Percentiles rank a stretch among this genome's conserved stretches.
These are phyloP conservation scores for Otolemur crassicaudatus DNA, from an alignment of 2,797 vertebrate species.

Conservation along the genomic window DNA sequence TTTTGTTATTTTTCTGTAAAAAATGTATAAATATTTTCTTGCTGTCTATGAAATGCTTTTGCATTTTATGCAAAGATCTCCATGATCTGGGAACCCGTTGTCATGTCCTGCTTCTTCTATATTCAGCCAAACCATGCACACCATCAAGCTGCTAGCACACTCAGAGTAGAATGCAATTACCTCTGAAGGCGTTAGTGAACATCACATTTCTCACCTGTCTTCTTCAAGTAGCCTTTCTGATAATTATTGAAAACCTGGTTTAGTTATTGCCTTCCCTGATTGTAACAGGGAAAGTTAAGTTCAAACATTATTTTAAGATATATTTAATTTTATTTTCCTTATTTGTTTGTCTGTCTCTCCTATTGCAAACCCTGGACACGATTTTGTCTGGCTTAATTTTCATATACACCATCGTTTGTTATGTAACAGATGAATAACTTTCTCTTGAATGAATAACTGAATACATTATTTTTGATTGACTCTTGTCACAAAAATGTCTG, in stretches of 20 bases:
- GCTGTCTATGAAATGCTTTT: background rate
- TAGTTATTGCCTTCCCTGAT: background rate
- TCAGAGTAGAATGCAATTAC: too few species aligned
- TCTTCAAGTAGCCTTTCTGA: background rate
- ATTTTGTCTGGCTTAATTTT: background rate
- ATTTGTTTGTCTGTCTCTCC: background rate
- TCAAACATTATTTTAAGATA: constrained; percentile 6
- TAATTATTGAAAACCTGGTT: background rate
- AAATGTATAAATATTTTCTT: background rate
- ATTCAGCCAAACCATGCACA: background rate
- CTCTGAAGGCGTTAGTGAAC: background rate
- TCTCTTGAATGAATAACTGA: background rate
- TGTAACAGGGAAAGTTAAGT: background rate
- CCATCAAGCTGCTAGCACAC: background rate
- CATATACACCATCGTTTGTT: background rate
- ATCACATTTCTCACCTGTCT: background rate
- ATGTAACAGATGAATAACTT: background rate
- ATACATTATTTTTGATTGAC: background rate
- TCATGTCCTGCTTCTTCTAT: background rate
- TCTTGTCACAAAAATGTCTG: background rate
- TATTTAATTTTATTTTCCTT: background rate
- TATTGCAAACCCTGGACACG: background rate
- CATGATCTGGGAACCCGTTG: background rate
- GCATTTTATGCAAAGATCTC: background rate
- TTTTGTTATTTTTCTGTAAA: background rate